Conservation (phyloP, 2,888 invertebrate species). For the Venusia cambrica region DNA sequence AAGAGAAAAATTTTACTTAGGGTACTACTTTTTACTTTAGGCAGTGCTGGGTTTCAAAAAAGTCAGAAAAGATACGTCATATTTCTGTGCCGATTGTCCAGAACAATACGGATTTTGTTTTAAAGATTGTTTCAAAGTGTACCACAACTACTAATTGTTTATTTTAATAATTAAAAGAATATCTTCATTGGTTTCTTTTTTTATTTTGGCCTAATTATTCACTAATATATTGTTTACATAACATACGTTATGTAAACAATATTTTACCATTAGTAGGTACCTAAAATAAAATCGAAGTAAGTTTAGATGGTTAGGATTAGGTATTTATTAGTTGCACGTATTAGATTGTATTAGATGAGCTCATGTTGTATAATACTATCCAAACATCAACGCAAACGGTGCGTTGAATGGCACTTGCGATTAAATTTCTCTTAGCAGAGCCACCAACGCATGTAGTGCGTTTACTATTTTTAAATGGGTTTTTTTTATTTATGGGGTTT, state of each 20-base stretch:
- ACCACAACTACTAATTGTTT: too few relatives aligned
- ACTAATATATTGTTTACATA: too few relatives aligned
- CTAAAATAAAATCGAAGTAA: too few relatives aligned
- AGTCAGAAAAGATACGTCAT: conserved; percentile 14
- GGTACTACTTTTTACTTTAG: too few relatives aligned
- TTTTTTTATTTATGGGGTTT: conserved; percentile 10
- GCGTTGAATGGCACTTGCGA: conserved; percentile 4
- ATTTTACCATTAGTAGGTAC: too few relatives aligned
- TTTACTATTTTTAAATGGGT: conserved; percentile 7
- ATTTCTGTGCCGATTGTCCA: conserved; percentile 11
- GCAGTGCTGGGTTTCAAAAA: conserved; percentile 17
- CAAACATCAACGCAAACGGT: conserved; percentile 5
- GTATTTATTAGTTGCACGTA: conserved; percentile 3
- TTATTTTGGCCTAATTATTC: too few relatives aligned
- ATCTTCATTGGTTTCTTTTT: too few relatives aligned
- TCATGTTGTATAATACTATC: conserved; percentile 5
- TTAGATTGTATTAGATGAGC: conserved; percentile 4
- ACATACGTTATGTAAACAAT: too few relatives aligned
- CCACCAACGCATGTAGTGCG: conserved; percentile 5
- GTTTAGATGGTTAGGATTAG: conserved; percentile 5
- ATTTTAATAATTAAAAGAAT: too few relatives aligned
- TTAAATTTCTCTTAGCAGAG: conserved; percentile 5
- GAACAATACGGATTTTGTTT: conserved; percentile 12
- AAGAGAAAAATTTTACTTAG: conserved; percentile 11
- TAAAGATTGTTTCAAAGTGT: conserved; percentile 8